Conservation (phyloP, 2,888 invertebrate genomes). For the Thymelicus acteon region DNA sequence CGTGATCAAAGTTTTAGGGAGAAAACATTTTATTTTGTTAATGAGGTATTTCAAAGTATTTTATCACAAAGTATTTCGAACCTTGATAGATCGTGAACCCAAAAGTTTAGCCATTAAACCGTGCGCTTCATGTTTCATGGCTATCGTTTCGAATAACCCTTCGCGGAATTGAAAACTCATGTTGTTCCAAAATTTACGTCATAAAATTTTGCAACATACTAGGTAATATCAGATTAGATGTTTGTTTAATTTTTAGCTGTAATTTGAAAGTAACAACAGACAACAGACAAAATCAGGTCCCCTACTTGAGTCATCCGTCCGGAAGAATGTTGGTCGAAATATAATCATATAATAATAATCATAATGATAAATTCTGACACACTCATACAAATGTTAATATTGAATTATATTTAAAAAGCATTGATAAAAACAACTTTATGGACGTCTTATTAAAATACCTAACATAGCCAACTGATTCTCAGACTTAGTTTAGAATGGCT, state of each 20-base stretch:
- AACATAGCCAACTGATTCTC: slow-evolving; percentile 18
- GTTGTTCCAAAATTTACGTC: slow-evolving; percentile 8
- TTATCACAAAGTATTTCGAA: slow-evolving; percentile 8
- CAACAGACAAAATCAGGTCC: no score
- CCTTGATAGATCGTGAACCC: slow-evolving; percentile 37
- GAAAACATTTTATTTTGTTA: slow-evolving; percentile 5
- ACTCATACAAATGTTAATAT: not conserved
- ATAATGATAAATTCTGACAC: no score
- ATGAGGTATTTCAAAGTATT: slow-evolving; percentile 12
- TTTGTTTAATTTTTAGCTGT: not conserved
- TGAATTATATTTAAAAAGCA: not conserved
- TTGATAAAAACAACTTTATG: not conserved
- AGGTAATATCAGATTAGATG: not conserved
- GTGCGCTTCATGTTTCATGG: slow-evolving; percentile 22
- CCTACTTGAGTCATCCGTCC: not conserved
- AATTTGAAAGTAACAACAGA: no score
- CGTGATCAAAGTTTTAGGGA: slow-evolving; percentile 20
- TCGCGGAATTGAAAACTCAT: slow-evolving; percentile 15
- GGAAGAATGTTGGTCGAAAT: not conserved
- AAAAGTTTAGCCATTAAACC: slow-evolving; percentile 47
- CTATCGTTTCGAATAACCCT: slow-evolving; percentile 25
- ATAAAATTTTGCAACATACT: slow-evolving; percentile 6
- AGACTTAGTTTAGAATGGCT: slow-evolving; percentile 21
- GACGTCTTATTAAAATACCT: slow-evolving; percentile 19
- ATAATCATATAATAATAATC: no score